These are phyloP conservation scores for Conus betulinus DNA, from an alignment of 1,140 invertebrate genomes.

Conservation along the genomic window DNA sequence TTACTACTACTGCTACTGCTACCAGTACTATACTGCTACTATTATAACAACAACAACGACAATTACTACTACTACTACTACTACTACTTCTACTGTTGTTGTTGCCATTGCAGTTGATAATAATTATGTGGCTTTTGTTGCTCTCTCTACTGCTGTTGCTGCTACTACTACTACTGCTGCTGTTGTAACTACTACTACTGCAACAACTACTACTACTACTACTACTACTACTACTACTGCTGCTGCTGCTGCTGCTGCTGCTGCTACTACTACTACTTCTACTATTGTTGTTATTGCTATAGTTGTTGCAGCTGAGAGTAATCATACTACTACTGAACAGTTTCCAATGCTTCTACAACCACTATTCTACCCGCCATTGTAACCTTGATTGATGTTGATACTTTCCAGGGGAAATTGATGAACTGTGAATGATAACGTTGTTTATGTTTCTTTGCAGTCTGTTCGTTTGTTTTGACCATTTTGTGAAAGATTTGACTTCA, in stretches of 20 bases:
- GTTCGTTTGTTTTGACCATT: too few relatives aligned
- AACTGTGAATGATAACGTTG: too few relatives aligned
- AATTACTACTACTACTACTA: constrained; percentile 31
- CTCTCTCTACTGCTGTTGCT: constrained; percentile 29
- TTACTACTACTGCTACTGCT: not conserved
- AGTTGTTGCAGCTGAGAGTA: too few relatives aligned
- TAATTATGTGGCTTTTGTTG: constrained; percentile 14
- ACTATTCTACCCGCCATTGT: too few relatives aligned
- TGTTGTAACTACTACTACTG: constrained; percentile 24
- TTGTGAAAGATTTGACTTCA: too few relatives aligned
- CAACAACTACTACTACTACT: not conserved
- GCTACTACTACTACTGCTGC: constrained; percentile 36
- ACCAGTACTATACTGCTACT: not conserved
- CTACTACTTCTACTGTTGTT: constrained; percentile 3
- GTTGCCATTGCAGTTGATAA: constrained; percentile 16
- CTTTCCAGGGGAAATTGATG: too few relatives aligned
- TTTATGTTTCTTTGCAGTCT: too few relatives aligned
- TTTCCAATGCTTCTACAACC: too few relatives aligned
- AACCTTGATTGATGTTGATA: too few relatives aligned
- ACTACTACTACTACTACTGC: constrained; percentile 35
- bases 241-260: constrained; percentile 30
- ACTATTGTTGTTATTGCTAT: not conserved
- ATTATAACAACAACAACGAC: constrained; percentile 11
- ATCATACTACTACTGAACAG: too few relatives aligned
- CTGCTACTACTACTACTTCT: constrained; percentile 11